Evolutionary conservation across 1,140 invertebrate genomes (phyloP).

Genomic region (Penaeus vannamei): DNA sequence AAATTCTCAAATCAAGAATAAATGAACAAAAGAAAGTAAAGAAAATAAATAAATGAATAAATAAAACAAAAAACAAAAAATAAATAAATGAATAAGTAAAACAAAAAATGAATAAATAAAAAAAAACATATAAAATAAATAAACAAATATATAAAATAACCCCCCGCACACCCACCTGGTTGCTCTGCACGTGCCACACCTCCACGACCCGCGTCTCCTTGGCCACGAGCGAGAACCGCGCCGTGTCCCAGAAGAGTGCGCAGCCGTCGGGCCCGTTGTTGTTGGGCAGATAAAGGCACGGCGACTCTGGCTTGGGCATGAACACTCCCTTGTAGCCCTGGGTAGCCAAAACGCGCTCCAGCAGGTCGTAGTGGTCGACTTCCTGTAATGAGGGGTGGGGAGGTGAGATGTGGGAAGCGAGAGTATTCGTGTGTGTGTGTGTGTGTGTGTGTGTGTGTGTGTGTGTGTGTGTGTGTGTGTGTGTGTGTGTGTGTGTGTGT

Average conservation of each 20-base stretch:
- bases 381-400: constrained; percentile 74
- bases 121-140: neutral
- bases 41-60: no score
- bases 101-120: no score
- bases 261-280: constrained; percentile 88
- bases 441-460: no score
- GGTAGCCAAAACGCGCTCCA: constrained; percentile 77
- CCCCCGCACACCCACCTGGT: constrained; percentile 76
- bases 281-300: constrained; percentile 81
- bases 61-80: no score
- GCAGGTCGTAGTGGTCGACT: constrained; percentile 84
- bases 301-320: constrained; percentile 85
- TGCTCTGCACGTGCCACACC: constrained; percentile 80
- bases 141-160: neutral
- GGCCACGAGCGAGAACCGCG: constrained; percentile 78
- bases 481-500: no score
- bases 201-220: constrained; percentile 78
- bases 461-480: no score
- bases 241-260: constrained; percentile 81
- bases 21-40: no score
- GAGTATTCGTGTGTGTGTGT: neutral
- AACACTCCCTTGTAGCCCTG: constrained; percentile 82
- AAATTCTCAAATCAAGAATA: no score
- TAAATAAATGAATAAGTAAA: no score
- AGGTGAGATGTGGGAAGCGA: neutral